These are phyloP conservation scores for Trichonephila inaurata DNA, from an alignment of 1,140 invertebrate species.

Conservation along the genomic window DNA sequence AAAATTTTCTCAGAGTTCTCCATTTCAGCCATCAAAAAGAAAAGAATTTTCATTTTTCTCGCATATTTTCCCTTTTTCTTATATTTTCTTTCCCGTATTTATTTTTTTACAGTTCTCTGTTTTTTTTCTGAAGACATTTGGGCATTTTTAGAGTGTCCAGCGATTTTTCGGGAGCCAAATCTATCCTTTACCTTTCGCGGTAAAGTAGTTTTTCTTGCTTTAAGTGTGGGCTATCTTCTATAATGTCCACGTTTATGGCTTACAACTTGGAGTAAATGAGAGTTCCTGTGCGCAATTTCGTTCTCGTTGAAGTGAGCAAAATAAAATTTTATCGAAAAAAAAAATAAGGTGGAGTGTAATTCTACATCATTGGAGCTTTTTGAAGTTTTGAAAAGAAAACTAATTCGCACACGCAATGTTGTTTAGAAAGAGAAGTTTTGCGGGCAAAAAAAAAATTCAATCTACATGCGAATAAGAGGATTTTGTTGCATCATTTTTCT, in stretches of 20 bases:
- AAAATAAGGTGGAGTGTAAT: background rate
- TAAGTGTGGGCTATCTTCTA: conserved; percentile 46
- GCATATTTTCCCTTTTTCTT: background rate
- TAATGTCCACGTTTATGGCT: conserved; percentile 63
- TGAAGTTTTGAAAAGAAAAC: background rate
- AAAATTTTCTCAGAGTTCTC: conserved; percentile 44
- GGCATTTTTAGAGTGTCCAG: conserved; percentile 5
- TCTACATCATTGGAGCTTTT: background rate
- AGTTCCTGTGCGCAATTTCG: conserved; percentile 3
- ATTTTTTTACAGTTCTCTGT: conserved; percentile 23
- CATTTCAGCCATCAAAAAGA: conserved; percentile 20
- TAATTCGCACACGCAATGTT: background rate
- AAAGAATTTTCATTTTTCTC: conserved; percentile 43
- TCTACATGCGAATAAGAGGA: no score
- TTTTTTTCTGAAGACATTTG: background rate
- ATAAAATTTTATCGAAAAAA: conserved; percentile 37
- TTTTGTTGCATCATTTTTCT: no score
- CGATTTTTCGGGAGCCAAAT: conserved; percentile 39
- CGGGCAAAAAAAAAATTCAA: no score
- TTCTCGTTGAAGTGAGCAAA: conserved; percentile 32
- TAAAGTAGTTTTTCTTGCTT: conserved; percentile 12
- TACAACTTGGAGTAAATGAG: conserved; percentile 37
- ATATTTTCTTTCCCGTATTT: background rate
- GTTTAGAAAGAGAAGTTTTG: no score
- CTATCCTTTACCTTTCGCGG: background rate